phyloP scores from a whole-genome alignment of 2,113 vertebrate genomes.

The Megaceryle torquata region DNA sequence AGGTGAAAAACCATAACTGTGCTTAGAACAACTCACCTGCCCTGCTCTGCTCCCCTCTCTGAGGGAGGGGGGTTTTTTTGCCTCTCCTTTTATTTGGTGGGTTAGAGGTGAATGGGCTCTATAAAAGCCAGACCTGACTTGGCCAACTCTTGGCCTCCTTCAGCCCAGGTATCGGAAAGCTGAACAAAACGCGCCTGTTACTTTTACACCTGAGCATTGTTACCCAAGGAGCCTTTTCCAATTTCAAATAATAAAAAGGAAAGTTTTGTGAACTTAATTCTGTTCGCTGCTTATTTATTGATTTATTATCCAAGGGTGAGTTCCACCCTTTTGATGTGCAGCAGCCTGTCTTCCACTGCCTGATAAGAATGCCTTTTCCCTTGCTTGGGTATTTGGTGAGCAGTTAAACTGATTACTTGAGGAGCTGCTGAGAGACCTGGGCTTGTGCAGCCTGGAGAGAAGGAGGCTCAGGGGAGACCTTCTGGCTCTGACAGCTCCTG shows the following conservation, averaged over 20 bases:
- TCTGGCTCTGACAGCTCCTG: too few species aligned
- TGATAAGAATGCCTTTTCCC: rapidly evolving
- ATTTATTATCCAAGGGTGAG: background rate
- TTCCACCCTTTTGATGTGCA: background rate
- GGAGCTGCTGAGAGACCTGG: background rate
- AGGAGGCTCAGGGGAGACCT: too few species aligned
- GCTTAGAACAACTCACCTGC: background rate
- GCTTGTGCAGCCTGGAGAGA: too few species aligned
- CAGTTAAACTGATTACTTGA: background rate
- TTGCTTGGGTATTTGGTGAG: background rate
- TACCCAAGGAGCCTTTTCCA: conserved; percentile 42
- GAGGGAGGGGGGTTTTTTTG: background rate
- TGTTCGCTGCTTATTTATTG: background rate
- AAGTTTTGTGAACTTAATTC: conserved; percentile 32
- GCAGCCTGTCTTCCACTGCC: rapidly evolving
- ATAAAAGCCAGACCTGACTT: background rate
- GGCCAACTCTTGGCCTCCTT: background rate
- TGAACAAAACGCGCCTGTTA: background rate
- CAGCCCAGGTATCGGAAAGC: background rate
- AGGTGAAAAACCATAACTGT: rapidly evolving
- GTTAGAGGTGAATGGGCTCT: background rate
- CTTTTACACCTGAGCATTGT: conserved; percentile 54
- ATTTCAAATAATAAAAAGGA: conserved; percentile 61
- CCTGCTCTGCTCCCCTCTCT: background rate
- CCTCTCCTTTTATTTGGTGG: background rate